Percentiles rank a stretch among this genome's conserved stretches.
Evolutionary conservation across 1,140 invertebrate species (phyloP).

Genomic region (Theocolax elegans): DNA sequence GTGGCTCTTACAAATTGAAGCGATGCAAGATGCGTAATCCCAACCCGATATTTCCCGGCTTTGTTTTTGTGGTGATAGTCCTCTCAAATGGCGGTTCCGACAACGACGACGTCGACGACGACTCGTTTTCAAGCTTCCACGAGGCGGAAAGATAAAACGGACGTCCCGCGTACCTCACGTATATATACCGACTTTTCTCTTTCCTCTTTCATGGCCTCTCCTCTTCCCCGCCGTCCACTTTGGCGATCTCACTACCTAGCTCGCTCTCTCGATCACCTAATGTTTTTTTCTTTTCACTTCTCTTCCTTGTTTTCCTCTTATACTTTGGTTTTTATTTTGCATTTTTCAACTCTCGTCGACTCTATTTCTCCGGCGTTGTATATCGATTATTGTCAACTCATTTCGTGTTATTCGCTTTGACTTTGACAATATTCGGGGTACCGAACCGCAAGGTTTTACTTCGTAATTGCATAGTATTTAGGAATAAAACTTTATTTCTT

Average conservation of each 20-base stretch:
- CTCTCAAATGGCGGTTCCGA: conserved; percentile 6
- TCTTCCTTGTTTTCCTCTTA: conserved; percentile 2
- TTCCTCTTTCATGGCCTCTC: background rate
- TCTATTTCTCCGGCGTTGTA: background rate
- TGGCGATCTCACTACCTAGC: background rate
- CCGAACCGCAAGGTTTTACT: no score
- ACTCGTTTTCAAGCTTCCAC: conserved; percentile 10
- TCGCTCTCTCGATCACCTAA: conserved; percentile 20
- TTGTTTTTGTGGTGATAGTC: conserved; percentile 5
- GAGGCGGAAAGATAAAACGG: conserved; percentile 19
- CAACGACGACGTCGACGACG: background rate
- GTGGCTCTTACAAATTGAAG: conserved; percentile 12
- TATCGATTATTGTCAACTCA: no score
- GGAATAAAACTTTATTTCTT: no score
- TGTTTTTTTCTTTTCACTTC: conserved; percentile 13
- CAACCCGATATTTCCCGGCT: background rate
- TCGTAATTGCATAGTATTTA: no score
- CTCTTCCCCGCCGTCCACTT: conserved; percentile 4
- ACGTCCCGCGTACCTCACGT: background rate
- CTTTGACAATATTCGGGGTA: no score
- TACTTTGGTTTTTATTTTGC: background rate
- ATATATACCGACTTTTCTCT: background rate
- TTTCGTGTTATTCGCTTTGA: no score
- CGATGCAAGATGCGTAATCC: conserved; percentile 5
- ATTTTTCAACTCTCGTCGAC: background rate